Base-by-base conservation (phyloP, 2,113 vertebrate genomes). In the Pithys albifrons region DNA sequence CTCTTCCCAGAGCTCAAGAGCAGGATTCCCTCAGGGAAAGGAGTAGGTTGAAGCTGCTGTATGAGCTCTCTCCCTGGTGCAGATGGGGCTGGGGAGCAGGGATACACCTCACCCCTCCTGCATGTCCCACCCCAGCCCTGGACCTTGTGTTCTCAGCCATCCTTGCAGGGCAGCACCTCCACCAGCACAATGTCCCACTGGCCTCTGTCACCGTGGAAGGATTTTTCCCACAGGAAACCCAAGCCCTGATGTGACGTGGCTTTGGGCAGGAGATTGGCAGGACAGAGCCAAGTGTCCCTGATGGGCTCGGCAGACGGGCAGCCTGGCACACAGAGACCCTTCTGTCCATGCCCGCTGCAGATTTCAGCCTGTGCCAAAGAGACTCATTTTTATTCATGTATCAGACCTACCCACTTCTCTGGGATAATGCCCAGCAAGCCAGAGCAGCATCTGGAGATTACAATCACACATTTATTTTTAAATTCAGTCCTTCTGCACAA, bases 391-490 rank as follows among this genome's bases (percentile, higher is more conserved):
- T 86, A 94, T 92, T 92, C 83, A 6, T 73, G 25, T 91, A 51
- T 93, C 80, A 95, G 91, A 78, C 89, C 86, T 87, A 39, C 80
- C 66, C 54, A 8, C 80, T 96, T 92, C 93, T 41, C 77, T 93
- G 92, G 91, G 96, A 94, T 92, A 92, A 82, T 81, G 96, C 96
- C 96, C 95, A 94, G 95, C 92, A 78, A 97, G 84, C 80, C 95
- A 74, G 91, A 95, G 96, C 93, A 94, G 96, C 96, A 96, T 95
- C 96, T 96, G 94, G 96, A 92, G 91, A 92, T 92, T 90, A 95
- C 83, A 91, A 66, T 94, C 83, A 73, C 96, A 93, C 93, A 41
- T 94, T 95, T 96, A 94, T 96, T 95, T 96, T 93, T 95, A 95
- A 95, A 96, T 95, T 96, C 96, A 66, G 79, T 85, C 93, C 92